These are phyloP conservation scores for Orestias chungarensis DNA, from an alignment of 2,797 vertebrate species.

Conservation along the genomic window DNA sequence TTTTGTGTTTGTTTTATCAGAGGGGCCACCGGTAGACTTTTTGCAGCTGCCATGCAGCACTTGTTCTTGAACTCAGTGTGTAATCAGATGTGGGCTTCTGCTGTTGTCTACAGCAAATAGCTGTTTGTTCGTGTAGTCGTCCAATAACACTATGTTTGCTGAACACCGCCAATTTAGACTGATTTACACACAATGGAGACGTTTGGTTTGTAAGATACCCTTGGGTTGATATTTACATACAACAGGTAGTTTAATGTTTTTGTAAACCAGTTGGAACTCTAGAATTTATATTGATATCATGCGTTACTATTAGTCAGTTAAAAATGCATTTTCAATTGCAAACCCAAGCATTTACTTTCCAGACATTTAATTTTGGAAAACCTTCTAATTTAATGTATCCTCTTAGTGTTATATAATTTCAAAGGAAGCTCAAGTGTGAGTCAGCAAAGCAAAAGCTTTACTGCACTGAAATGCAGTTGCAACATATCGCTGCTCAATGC, in stretches of 20 bases:
- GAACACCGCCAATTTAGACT: conserved; percentile 33
- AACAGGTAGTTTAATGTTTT: background rate
- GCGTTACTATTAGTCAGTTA: conserved; percentile 15
- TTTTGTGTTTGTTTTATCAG: conserved; percentile 46
- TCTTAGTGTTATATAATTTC: conserved; percentile 59
- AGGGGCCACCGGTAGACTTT: conserved; percentile 49
- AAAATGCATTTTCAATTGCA: background rate
- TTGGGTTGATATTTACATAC: conserved; percentile 10
- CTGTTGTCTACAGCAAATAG: conserved; percentile 63
- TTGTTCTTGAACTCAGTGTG: conserved; percentile 58
- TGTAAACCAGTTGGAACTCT: background rate
- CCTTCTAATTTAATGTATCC: conserved; percentile 53
- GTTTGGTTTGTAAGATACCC: conserved; percentile 14
- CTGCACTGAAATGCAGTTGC: conserved; percentile 32
- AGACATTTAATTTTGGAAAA: conserved; percentile 58
- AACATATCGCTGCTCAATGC: conserved; percentile 44
- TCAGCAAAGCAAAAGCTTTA: conserved; percentile 58
- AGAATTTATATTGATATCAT: background rate
- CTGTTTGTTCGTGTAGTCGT: conserved; percentile 51
- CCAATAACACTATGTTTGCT: conserved; percentile 33
- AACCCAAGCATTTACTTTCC: conserved; percentile 19
- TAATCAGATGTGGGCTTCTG: conserved; percentile 61
- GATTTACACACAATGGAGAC: conserved; percentile 8
- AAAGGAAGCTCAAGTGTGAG: conserved; percentile 51
- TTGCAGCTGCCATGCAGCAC: conserved; percentile 57